These are phyloP conservation scores for Drosophila mulleri DNA, from an alignment of 2,888 invertebrate species.

Conservation along the genomic window DNA sequence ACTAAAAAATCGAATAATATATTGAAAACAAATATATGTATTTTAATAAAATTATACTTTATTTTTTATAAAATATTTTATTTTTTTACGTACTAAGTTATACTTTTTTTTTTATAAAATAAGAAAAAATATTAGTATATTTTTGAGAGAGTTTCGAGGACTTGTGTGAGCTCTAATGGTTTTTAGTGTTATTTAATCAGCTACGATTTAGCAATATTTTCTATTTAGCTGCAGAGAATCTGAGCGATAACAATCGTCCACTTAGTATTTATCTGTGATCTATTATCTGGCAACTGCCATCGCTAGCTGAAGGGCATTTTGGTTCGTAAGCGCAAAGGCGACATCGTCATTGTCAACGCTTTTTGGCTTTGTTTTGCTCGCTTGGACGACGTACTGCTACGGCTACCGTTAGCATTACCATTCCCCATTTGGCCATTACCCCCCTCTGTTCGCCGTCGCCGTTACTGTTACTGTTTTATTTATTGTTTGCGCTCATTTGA, in stretches of 20 bases:
- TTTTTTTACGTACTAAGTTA: too few species aligned
- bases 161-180: too few species aligned
- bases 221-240: not conserved
- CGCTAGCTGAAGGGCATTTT: slow-evolving; percentile 30
- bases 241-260: not conserved
- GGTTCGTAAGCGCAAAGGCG: slow-evolving; percentile 23
- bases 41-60: too few species aligned
- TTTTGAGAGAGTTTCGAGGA: too few species aligned
- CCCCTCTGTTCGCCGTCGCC: not conserved
- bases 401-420: slow-evolving; percentile 21
- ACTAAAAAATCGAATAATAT: too few species aligned
- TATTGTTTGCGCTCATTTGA: slow-evolving; percentile 82
- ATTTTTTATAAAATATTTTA: too few species aligned
- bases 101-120: too few species aligned
- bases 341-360: slow-evolving; percentile 48
- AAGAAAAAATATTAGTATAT: too few species aligned
- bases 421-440: not conserved
- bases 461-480: slow-evolving; percentile 72
- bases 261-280: not conserved
- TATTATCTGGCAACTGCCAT: slow-evolving; percentile 14
- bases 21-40: too few species aligned
- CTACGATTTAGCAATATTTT: not conserved
- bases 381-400: slow-evolving; percentile 33
- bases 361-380: slow-evolving; percentile 55
- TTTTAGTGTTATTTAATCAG: too few species aligned